Conservation (phyloP, 2,797 vertebrate species). For the Pangasius mekongensis region DNA sequence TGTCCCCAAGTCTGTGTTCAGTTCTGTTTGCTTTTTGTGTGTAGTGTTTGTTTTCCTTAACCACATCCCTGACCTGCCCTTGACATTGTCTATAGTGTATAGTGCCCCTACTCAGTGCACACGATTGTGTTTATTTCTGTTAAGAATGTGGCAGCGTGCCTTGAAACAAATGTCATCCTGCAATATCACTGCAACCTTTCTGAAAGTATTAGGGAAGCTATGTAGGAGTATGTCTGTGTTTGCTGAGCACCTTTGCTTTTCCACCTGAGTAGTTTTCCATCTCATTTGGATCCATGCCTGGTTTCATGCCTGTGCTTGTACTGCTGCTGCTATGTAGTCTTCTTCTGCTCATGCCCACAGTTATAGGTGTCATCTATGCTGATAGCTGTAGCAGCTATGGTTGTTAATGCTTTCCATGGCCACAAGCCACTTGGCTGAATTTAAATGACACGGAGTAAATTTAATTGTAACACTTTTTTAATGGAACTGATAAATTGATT, state of each 20-base stretch:
- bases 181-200: slow-evolving; percentile 31
- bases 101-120: slow-evolving; percentile 31
- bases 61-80: slow-evolving; percentile 30
- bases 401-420: background rate
- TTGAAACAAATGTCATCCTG: slow-evolving; percentile 42
- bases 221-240: slow-evolving; percentile 7
- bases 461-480: background rate
- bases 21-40: slow-evolving; percentile 13
- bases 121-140: slow-evolving; percentile 45
- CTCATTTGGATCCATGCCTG: slow-evolving; percentile 11
- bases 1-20: background rate
- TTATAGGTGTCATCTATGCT: background rate
- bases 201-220: slow-evolving; percentile 11
- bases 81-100: slow-evolving; percentile 40
- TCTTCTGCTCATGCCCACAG: background rate
- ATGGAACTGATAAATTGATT: background rate
- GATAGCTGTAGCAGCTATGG: background rate
- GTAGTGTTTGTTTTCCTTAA: slow-evolving; percentile 25
- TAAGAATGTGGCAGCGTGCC: slow-evolving; percentile 34
- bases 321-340: background rate
- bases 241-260: slow-evolving; percentile 12
- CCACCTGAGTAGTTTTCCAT: slow-evolving; percentile 25
- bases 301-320: slow-evolving; percentile 4
- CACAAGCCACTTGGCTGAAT: slow-evolving; percentile 3
- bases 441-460: background rate